These are phyloP conservation scores for Ochropacha duplaris DNA, from an alignment of 2,888 invertebrate genomes.

Conservation along the genomic window DNA sequence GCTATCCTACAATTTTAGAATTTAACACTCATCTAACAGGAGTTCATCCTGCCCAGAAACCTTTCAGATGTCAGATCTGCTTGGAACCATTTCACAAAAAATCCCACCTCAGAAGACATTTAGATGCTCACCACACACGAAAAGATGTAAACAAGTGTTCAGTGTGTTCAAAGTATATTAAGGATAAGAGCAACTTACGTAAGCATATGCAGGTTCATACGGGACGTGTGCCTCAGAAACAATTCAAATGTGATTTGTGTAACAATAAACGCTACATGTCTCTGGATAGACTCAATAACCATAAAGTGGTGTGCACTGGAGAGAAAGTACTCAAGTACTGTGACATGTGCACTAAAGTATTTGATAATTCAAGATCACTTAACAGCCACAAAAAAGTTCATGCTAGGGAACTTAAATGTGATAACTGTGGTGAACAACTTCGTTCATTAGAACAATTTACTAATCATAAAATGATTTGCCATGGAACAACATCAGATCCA, in stretches of 20 bases:
- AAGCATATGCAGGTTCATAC: slow-evolving; percentile 83
- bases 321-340: slow-evolving; percentile 79
- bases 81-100: slow-evolving; percentile 80
- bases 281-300: slow-evolving; percentile 78
- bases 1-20: slow-evolving; percentile 79
- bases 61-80: slow-evolving; percentile 80
- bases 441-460: slow-evolving; percentile 78
- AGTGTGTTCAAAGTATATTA: slow-evolving; percentile 81
- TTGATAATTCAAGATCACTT: slow-evolving; percentile 79
- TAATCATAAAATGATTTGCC: slow-evolving; percentile 78
- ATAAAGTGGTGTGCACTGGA: slow-evolving; percentile 79
- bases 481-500: slow-evolving; percentile 56
- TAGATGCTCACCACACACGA: slow-evolving; percentile 76
- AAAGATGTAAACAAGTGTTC: slow-evolving; percentile 82
- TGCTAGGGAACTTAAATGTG: slow-evolving; percentile 79
- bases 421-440: slow-evolving; percentile 77
- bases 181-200: slow-evolving; percentile 80
- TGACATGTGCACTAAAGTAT: slow-evolving; percentile 82
- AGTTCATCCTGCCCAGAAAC: slow-evolving; percentile 79
- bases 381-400: slow-evolving; percentile 82
- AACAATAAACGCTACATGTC: slow-evolving; percentile 82
- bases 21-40: slow-evolving; percentile 80
- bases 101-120: slow-evolving; percentile 75
- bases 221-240: slow-evolving; percentile 78
- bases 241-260: slow-evolving; percentile 81